Percentiles rank a stretch among this genome's conserved stretches.
These are phyloP conservation scores for Nomada fucata DNA, from an alignment of 2,888 invertebrate species.

Conservation along the genomic window DNA sequence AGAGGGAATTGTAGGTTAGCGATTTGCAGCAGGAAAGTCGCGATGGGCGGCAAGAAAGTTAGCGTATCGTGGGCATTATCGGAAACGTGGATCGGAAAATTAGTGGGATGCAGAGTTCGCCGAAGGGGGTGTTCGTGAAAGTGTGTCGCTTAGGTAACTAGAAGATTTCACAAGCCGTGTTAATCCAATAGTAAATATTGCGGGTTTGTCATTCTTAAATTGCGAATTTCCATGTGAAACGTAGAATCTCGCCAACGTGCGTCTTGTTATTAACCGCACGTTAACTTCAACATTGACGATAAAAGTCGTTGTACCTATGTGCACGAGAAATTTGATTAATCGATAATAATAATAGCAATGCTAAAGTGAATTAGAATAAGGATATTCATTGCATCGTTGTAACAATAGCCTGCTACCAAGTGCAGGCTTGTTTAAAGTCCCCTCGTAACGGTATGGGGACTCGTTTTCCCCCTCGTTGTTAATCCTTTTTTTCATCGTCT, in stretches of 20 bases:
- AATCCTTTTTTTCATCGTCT: constrained; percentile 39
- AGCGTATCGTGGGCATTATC: neutral
- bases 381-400: neutral
- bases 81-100: constrained; percentile 24
- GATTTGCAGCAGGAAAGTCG: neutral
- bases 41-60: neutral
- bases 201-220: too few relatives aligned
- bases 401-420: neutral
- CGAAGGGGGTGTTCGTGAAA: constrained; percentile 22
- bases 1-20: neutral
- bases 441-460: constrained; percentile 31
- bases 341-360: too few relatives aligned
- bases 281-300: too few relatives aligned
- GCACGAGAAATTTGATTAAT: too few relatives aligned
- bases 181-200: too few relatives aligned
- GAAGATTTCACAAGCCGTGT: neutral
- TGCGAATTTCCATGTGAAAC: too few relatives aligned
- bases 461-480: constrained; percentile 51
- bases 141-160: constrained; percentile 12
- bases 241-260: too few relatives aligned
- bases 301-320: too few relatives aligned
- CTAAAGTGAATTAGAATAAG: neutral
- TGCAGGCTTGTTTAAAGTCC: neutral
- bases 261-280: too few relatives aligned
- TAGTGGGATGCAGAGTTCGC: constrained; percentile 7